phyloP scores from a whole-genome alignment of 2,888 invertebrate species.

The Heteromurus nitidus region DNA sequence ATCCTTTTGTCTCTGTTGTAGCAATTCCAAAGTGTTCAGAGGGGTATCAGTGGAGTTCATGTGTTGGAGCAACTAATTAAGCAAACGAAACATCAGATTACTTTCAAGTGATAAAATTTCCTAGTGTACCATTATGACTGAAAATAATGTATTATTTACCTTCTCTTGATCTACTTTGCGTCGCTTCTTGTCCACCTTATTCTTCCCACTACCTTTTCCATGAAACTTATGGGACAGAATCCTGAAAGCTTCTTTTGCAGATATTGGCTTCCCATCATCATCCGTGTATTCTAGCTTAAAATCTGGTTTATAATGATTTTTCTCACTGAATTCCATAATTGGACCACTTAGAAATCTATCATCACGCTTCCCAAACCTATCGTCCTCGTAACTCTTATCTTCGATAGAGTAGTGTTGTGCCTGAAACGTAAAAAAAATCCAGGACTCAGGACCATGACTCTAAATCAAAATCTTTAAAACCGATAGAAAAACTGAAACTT shows the following conservation, averaged over 20 bases:
- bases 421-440: too few relatives aligned
- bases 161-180: slow-evolving; percentile 96
- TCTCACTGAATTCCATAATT: slow-evolving; percentile 93
- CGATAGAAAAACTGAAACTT: neutral
- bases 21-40: slow-evolving; percentile 92
- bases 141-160: slow-evolving; percentile 76
- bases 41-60: slow-evolving; percentile 99
- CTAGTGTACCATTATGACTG: neutral
- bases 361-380: slow-evolving; percentile 85
- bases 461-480: too few relatives aligned
- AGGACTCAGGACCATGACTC: too few relatives aligned
- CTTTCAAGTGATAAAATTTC: neutral
- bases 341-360: slow-evolving; percentile 83
- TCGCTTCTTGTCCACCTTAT: slow-evolving; percentile 96
- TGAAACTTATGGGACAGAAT: slow-evolving; percentile 98
- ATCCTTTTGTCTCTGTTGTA: slow-evolving; percentile 96
- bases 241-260: slow-evolving; percentile 94
- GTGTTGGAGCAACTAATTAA: slow-evolving; percentile 90
- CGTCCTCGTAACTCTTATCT: slow-evolving; percentile 86
- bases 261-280: slow-evolving; percentile 93
- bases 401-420: slow-evolving; percentile 88
- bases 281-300: slow-evolving; percentile 98
- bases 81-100: slow-evolving; percentile 4
- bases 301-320: slow-evolving; percentile 91
- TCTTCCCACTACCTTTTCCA: slow-evolving; percentile 99